Evolutionary conservation across 2,888 invertebrate species (phyloP), one percentile per base, ranked within the genome.

Genomic region (Dichetophora obliterata): DNA sequence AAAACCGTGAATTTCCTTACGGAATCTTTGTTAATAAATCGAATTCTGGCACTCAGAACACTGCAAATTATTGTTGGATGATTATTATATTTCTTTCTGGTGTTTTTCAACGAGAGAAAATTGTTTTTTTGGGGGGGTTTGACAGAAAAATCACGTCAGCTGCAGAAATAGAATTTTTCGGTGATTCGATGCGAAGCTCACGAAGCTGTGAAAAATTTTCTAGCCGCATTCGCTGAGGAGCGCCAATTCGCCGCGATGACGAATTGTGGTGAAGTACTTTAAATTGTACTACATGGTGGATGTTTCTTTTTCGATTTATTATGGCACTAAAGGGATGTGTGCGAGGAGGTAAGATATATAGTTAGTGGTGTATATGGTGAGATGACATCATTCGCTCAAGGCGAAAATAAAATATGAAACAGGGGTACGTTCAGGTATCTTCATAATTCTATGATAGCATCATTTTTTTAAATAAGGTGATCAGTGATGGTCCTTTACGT

Each of bases 61-160:
- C 43, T 72, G 61, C 61, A 43, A 22, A 65, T 63, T 65, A 63
- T 59, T 37, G 57, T 4, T 14, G 48, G 27, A 50, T 22, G 19
- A 52, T 63, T 78, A 65, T 79, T 71, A 48, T 66, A 69, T 57
- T 69, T 63, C 63, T 75, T 77, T 80, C 19, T 63, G 68, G 54
- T 79, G 61, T 66, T 80, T 77, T 75, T 76, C 77, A 77, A 74
- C 76, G 79, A 76, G 77, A 78, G 77, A 77, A 78, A 78, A 75
- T 79, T 77, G 70, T 48, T 57, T 75, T 79, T 75, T 79, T 76
- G 37, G 72, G 76, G 76, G 78, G 78, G 81, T 76, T 79, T 76
- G 79, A 80, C 80, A 79, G 74, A 78, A 81, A 81, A 80, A 80
- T 81, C 80, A 82, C 82, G 81, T 81, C 82, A 82, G 80, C 77